Evolutionary conservation across 2,888 invertebrate species (phyloP).

Genomic region (Rutpela maculata): DNA sequence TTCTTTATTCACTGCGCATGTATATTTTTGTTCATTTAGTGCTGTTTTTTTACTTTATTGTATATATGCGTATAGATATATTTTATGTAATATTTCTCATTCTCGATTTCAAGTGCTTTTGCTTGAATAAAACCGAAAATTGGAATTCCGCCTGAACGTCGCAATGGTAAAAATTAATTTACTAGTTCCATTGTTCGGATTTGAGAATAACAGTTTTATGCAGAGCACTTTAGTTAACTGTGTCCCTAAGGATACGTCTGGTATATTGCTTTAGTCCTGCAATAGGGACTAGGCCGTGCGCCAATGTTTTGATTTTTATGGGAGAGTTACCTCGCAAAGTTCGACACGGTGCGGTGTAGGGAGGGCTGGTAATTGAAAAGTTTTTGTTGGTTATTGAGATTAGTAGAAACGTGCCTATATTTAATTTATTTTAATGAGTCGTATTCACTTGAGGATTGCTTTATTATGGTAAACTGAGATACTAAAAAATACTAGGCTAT

Average conservation of each 20-base stretch:
- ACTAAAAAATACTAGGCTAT: neutral
- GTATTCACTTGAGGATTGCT: conserved; percentile 58
- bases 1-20: too few species aligned
- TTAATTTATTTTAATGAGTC: conserved; percentile 69
- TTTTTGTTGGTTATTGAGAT: conserved; percentile 71
- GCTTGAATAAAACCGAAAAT: neutral
- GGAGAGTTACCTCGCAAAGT: conserved; percentile 69
- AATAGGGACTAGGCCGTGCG: conserved; percentile 52
- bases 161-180: conserved; percentile 25
- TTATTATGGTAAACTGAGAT: conserved; percentile 20
- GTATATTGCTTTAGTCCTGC: conserved; percentile 43
- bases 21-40: too few species aligned
- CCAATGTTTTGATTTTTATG: conserved; percentile 73
- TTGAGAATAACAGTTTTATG: conserved; percentile 38
- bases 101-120: neutral
- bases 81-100: neutral
- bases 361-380: conserved; percentile 69
- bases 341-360: conserved; percentile 59
- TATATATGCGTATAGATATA: too few species aligned
- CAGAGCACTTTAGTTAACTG: conserved; percentile 41
- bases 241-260: conserved; percentile 36
- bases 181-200: conserved; percentile 37
- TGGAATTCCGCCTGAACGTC: neutral
- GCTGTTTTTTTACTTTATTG: too few species aligned
- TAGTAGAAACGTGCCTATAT: conserved; percentile 69